Conservation (phyloP, 2,113 vertebrate genomes). For the Actenoides lindsayi region DNA sequence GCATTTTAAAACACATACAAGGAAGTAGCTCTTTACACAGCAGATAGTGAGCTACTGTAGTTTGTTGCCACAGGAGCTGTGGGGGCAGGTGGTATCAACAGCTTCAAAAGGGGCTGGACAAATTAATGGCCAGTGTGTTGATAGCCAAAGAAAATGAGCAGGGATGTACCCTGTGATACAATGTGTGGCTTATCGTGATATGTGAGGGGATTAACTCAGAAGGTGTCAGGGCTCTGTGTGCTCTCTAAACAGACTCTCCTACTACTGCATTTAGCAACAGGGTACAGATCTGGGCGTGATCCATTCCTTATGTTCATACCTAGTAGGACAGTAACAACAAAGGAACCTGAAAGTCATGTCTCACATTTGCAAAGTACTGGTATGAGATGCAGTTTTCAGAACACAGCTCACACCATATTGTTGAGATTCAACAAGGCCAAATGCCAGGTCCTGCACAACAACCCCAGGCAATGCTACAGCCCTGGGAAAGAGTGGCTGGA, state of each 20-base stretch:
- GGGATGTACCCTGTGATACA: not conserved
- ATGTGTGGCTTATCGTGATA: not conserved
- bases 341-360: not conserved
- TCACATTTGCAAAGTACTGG: not conserved
- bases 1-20: not conserved
- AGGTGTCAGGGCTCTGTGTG: not conserved
- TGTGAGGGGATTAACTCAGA: not conserved
- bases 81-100: not conserved
- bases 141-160: not conserved
- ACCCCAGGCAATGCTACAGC: fast-evolving
- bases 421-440: not conserved
- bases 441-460: not conserved
- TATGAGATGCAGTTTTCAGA: not conserved
- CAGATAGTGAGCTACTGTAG: not conserved
- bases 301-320: not conserved
- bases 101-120: not conserved
- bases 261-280: fast-evolving
- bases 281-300: not conserved
- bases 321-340: not conserved
- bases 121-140: not conserved
- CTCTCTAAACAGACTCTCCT: not conserved
- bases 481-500: not conserved
- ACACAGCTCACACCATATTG: not conserved
- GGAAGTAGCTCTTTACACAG: not conserved
- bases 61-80: not conserved